A percentile compares a stretch with the other conserved stretches of the same genome.
Evolutionary conservation across 37 sponge, comb jelly and placozoan genomes (phyloP).

Genomic region (Aphrocallistes beatrix): DNA sequence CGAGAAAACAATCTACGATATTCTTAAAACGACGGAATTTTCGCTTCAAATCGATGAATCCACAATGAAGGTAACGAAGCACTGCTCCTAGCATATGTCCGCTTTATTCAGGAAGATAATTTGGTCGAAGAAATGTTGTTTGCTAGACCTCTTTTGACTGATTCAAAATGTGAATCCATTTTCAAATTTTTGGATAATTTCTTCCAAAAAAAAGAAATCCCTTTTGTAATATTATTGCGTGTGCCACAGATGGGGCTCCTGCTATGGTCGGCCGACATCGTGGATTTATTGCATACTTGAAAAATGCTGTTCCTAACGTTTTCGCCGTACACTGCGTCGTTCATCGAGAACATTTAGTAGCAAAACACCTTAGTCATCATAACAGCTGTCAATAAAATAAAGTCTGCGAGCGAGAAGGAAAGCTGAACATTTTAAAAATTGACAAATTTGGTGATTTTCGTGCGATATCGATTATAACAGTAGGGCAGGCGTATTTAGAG

Average conservation of each 20-base stretch:
- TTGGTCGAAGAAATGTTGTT: slow-evolving; percentile 8
- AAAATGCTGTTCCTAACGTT: not conserved
- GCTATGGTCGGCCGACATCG: not conserved
- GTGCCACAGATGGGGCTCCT: not conserved
- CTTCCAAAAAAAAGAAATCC: slow-evolving; percentile 2
- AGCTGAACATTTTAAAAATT: no score
- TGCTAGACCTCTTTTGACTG: not conserved
- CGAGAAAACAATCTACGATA: not conserved
- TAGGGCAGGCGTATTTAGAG: no score
- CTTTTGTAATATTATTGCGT: not conserved
- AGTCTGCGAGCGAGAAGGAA: no score
- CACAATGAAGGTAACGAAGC: slow-evolving; percentile 13
- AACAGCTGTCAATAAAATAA: no score
- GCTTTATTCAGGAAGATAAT: not conserved
- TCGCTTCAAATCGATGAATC: not conserved
- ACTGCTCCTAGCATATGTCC: slow-evolving; percentile 14
- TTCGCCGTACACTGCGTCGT: not conserved
- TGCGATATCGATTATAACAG: no score
- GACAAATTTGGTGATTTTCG: no score
- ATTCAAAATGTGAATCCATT: not conserved
- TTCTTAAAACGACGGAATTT: slow-evolving; percentile 7
- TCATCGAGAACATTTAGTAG: not conserved
- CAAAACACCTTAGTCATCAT: slow-evolving; percentile 12
- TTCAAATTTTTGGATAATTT: not conserved
- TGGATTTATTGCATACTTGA: not conserved